Evolutionary conservation across 2,888 invertebrate genomes (phyloP).

Genomic region (Idaea biselata): DNA sequence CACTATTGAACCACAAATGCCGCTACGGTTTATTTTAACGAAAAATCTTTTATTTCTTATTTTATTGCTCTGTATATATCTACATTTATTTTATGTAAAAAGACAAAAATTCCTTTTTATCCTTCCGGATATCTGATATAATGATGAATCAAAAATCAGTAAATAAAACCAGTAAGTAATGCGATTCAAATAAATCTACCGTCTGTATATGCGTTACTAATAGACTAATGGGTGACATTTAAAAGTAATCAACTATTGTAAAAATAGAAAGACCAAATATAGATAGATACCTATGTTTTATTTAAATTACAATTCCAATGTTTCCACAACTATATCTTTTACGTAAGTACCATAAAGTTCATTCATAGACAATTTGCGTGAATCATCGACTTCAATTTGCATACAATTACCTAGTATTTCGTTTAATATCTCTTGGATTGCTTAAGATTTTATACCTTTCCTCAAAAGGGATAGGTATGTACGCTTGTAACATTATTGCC

Average conservation of each 20-base stretch:
- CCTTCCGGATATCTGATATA: too few relatives aligned
- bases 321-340: constrained; percentile 8
- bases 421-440: neutral
- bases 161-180: too few relatives aligned
- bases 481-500: too few relatives aligned
- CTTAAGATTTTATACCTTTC: neutral
- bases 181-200: too few relatives aligned
- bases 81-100: too few relatives aligned
- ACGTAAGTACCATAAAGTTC: constrained; percentile 11
- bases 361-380: constrained; percentile 11
- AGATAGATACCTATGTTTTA: neutral
- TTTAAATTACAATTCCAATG: neutral
- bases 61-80: neutral
- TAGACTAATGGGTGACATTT: neutral
- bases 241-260: neutral
- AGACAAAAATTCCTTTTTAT: too few relatives aligned
- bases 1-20: neutral
- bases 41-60: neutral
- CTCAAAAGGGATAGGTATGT: neutral
- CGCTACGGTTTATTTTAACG: neutral
- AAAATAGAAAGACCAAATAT: too few relatives aligned
- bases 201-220: neutral
- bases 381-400: constrained; percentile 2
- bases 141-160: too few relatives aligned
- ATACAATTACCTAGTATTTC: constrained; percentile 1